Conservation (phyloP, 2,888 invertebrate genomes). For the Amiota communis region DNA sequence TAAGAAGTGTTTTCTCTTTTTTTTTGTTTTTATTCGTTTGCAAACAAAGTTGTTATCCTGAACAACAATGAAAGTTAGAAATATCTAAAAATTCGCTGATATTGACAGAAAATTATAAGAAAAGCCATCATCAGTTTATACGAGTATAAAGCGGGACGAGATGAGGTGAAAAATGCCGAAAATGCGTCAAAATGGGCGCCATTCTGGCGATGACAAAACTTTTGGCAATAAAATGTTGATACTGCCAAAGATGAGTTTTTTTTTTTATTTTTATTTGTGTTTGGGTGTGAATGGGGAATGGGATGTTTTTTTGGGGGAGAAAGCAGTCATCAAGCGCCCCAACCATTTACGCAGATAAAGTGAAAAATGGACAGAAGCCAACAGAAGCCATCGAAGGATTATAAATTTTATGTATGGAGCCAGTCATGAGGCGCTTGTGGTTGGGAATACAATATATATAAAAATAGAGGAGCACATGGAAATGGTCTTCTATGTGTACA, state of each 20-base stretch:
- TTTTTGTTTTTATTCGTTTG: no score
- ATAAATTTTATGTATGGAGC: conserved; percentile 53
- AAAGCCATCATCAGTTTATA: no score
- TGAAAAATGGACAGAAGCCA: conserved; percentile 69
- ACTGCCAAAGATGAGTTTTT: conserved; percentile 52
- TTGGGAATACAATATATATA: no score
- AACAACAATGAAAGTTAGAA: conserved; percentile 2
- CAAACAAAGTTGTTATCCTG: no score
- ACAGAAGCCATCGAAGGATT: conserved; percentile 56
- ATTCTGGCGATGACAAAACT: conserved; percentile 63
- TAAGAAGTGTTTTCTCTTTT: conserved; percentile 10
- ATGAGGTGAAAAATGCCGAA: conserved; percentile 30
- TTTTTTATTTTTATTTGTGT: conserved; percentile 39
- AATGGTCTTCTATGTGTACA: neutral
- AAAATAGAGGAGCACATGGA: neutral
- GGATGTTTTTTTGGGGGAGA: no score
- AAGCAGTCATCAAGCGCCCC: no score
- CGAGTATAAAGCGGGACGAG: no score
- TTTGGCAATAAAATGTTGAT: conserved; percentile 67
- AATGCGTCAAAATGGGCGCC: conserved; percentile 72
- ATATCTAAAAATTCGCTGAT: conserved; percentile 32
- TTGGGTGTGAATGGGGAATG: conserved; percentile 35
- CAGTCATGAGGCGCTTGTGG: neutral
- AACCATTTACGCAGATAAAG: conserved; percentile 41
- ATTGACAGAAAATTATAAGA: conserved; percentile 30